Percentiles rank a stretch among this genome's conserved stretches.
These are phyloP conservation scores for Dipodomys spectabilis DNA, from an alignment of 2,113 vertebrate genomes.

Conservation along the genomic window DNA sequence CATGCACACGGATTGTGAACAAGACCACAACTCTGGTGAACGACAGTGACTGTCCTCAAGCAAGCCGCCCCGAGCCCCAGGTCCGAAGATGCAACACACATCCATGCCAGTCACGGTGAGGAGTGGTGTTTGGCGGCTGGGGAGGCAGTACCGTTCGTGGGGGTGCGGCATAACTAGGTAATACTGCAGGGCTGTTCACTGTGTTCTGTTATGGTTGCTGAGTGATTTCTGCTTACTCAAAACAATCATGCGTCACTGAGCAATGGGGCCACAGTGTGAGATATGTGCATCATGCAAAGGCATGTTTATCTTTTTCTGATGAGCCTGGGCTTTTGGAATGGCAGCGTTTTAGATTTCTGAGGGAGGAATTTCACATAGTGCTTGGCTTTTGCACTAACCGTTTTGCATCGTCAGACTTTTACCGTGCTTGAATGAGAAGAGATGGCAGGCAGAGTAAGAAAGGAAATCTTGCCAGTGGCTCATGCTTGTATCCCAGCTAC, in stretches of 20 bases:
- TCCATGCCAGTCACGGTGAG: conserved; percentile 95
- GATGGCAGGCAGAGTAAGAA: background rate
- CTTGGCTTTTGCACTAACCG: background rate
- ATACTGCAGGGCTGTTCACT: rapidly evolving
- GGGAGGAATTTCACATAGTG: background rate
- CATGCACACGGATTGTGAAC: conserved; percentile 94
- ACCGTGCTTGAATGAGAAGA: background rate
- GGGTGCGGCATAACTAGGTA: background rate
- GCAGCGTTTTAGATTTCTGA: background rate
- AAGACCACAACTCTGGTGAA: conserved; percentile 93
- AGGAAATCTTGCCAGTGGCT: too few relatives aligned
- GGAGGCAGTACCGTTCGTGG: rapidly evolving
- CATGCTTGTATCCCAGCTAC: too few relatives aligned
- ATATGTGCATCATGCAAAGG: background rate
- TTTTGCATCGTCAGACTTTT: background rate
- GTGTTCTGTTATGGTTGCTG: rapidly evolving
- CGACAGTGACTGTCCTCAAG: conserved; percentile 91
- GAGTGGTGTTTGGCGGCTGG: background rate
- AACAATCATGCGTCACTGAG: background rate
- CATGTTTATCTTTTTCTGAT: background rate
- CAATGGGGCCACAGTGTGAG: background rate
- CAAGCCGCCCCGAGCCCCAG: conserved; percentile 92
- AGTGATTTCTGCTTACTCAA: background rate
- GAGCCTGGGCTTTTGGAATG: background rate
- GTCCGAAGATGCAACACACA: conserved; percentile 93